Base-by-base conservation (phyloP, 2,113 vertebrate genomes). In the Thunnus thynnus region DNA sequence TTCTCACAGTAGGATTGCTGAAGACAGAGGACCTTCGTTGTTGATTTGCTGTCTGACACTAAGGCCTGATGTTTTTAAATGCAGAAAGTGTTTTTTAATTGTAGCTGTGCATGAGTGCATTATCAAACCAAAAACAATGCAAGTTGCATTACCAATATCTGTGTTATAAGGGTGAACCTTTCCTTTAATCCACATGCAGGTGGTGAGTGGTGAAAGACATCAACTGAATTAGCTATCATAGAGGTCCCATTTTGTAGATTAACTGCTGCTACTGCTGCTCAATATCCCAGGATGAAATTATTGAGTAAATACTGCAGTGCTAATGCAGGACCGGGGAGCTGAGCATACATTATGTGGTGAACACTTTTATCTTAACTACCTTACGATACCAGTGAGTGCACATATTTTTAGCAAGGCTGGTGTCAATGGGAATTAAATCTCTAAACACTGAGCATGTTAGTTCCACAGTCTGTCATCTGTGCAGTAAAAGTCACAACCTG, bases 161-260 rank as follows among this genome's bases (percentile, higher is more conserved):
- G n/a, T 20, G 16, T 54, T 78, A 76, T 27, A 71, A 72, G 56
- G 13, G 48, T 5, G 4, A 66, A 56, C 44, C 25, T 54, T 61
- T 36, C 48, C 65, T 80, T 85, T 70, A 61, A 69, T 79, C 25
- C 16, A 60, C 68, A 57, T 56, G 22, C 70, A 82, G 78, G 85
- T 62, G 70, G 76, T 14, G 76, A 72, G 61, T 17, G 46, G 18
- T 48, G 76, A 82, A 89, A 58, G 80, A 72, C 80, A 79, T 80
- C 67, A 47, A 51, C 75, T 3, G 44, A 85, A 86, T 88, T 80
- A 79, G 62, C 73, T 79, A 79, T 79, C 76, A 76, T 30, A 13
- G 62, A 83, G 69, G 72, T 56, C 86, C 76, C 78, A 86, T 88
- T 90, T 84, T 81, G 75, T 80, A 79, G 75, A 90, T 86, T 76